Evolutionary conservation across 53 echinoderm and acorn worm genomes (phyloP).

Genomic region (Zoroaster sp.): DNA sequence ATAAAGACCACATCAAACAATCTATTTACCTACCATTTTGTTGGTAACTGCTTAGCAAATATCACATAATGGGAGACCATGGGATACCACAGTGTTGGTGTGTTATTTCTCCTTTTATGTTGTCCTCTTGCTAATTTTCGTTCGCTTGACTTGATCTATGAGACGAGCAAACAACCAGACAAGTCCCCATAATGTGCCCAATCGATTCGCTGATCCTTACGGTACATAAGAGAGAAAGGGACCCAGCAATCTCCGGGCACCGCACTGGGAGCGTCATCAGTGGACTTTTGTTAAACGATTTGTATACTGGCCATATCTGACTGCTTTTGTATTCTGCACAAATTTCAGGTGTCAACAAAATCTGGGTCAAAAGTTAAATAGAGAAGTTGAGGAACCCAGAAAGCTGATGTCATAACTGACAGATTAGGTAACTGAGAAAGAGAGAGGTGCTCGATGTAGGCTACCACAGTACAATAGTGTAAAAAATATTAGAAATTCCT

Average conservation of each 20-base stretch:
- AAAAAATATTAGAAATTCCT: too few species aligned
- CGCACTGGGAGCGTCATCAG: not conserved
- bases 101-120: constrained; percentile 13
- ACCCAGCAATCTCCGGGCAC: not conserved
- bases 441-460: not conserved
- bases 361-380: constrained; percentile 46
- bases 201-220: constrained; percentile 43
- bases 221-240: constrained; percentile 25
- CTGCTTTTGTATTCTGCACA: constrained; percentile 5
- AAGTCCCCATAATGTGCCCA: constrained; percentile 24
- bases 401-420: not conserved
- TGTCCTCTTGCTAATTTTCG: constrained; percentile 31
- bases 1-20: constrained; percentile 48
- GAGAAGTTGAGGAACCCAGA: not conserved
- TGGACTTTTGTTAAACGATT: constrained; percentile 15
- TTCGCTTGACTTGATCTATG: constrained; percentile 38
- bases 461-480: not conserved
- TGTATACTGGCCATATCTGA: not conserved
- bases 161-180: constrained; percentile 11
- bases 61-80: constrained; percentile 41
- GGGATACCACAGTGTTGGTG: not conserved
- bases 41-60: constrained; percentile 63
- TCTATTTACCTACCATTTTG: constrained; percentile 56
- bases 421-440: not conserved
- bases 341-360: constrained; percentile 45